Percentiles rank a stretch among this genome's conserved stretches.
phyloP scores from a whole-genome alignment of 1,140 invertebrate genomes.

The Drosophila varians region DNA sequence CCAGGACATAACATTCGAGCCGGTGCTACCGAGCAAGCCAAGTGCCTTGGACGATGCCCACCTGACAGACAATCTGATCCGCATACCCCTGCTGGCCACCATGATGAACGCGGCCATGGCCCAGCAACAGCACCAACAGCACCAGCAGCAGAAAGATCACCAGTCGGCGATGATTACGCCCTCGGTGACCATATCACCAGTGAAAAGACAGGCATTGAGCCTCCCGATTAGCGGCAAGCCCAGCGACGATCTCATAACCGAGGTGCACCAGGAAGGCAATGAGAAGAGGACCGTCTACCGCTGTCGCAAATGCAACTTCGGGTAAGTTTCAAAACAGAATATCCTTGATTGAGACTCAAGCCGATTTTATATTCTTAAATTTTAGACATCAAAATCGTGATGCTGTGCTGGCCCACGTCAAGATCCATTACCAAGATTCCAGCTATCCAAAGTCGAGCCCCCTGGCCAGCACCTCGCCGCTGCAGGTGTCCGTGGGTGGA shows the following conservation, averaged over 20 bases:
- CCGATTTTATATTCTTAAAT: not conserved
- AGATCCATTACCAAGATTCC: conserved; percentile 85
- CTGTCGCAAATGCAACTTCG: conserved; percentile 93
- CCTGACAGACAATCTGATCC: conserved; percentile 70
- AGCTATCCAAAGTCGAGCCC: conserved; percentile 62
- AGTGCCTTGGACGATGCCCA: conserved; percentile 61
- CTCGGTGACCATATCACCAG: conserved; percentile 84
- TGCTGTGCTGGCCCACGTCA: conserved; percentile 88
- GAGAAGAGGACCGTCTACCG: conserved; percentile 88
- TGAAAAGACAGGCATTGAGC: conserved; percentile 50
- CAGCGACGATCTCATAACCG: conserved; percentile 76
- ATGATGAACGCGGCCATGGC: conserved; percentile 82
- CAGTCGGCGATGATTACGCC: conserved; percentile 74
- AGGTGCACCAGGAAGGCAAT: conserved; percentile 77
- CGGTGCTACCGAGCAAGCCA: conserved; percentile 53
- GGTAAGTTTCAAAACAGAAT: conserved; percentile 83
- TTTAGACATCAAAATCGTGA: conserved; percentile 87
- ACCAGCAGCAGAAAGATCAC: conserved; percentile 56
- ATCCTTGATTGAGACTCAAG: accelerated
- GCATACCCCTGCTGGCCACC: conserved; percentile 66
- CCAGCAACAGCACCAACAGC: conserved; percentile 60
- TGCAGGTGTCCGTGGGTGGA: conserved; percentile 71
- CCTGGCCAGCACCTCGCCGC: conserved; percentile 54
- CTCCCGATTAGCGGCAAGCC: conserved; percentile 52
- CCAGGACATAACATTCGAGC: conserved; percentile 74